Evolutionary conservation across 1,140 invertebrate species (phyloP).

Genomic region (Drosophila miranda): DNA sequence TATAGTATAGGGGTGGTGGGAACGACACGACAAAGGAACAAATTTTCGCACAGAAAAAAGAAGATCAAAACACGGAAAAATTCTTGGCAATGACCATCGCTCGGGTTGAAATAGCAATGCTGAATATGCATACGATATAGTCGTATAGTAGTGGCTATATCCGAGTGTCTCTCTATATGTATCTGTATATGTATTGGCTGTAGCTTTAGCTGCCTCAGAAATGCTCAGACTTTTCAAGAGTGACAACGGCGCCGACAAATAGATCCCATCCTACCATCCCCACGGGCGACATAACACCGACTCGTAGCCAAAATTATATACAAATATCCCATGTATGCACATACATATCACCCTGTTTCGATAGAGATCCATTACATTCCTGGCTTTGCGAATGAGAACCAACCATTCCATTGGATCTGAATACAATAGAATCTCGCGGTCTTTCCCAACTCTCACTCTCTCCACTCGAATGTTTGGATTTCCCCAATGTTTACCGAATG

Average conservation of each 20-base stretch:
- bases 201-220: slow-evolving; percentile 6
- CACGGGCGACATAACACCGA: no score
- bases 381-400: not conserved
- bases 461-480: not conserved
- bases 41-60: slow-evolving; percentile 59
- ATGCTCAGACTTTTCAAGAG: slow-evolving; percentile 53
- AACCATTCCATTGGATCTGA: not conserved
- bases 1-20: not conserved
- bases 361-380: not conserved
- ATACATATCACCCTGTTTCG: not conserved
- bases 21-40: slow-evolving; percentile 44
- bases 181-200: slow-evolving; percentile 1
- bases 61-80: slow-evolving; percentile 79
- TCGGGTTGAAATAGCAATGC: slow-evolving; percentile 71
- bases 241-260: slow-evolving; percentile 70
- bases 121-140: slow-evolving; percentile 50
- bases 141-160: slow-evolving; percentile 1
- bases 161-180: not conserved
- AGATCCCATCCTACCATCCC: slow-evolving; percentile 17
- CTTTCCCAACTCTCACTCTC: not conserved
- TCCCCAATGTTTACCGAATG: no score
- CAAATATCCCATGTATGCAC: not conserved
- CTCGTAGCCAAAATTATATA: no score
- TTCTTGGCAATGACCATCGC: slow-evolving; percentile 80
- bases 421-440: no score